A percentile compares a stretch with the other conserved stretches of the same genome.
Conservation (phyloP, 2,797 vertebrate species). For the Hemitrygon akajei region DNA sequence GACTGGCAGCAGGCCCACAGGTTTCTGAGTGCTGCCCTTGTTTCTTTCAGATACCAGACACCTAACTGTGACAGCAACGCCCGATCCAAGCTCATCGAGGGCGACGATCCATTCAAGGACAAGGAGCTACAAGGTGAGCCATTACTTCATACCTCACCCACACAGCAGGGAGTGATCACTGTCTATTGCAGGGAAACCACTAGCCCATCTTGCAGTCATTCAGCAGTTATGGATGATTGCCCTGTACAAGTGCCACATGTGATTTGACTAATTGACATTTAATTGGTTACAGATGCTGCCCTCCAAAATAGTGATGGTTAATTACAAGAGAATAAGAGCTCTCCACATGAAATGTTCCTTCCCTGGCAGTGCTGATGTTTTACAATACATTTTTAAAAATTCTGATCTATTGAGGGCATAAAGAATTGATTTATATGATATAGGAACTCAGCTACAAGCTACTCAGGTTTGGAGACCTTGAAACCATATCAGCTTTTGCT, state of each 20-base stretch:
- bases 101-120: slow-evolving; percentile 85
- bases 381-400: background rate
- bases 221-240: background rate
- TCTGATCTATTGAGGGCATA: background rate
- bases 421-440: background rate
- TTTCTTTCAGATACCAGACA: slow-evolving; percentile 75
- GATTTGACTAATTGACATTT: background rate
- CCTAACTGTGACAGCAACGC: slow-evolving; percentile 84
- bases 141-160: background rate
- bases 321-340: background rate
- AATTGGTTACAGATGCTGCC: slow-evolving; percentile 29
- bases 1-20: background rate
- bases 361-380: background rate
- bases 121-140: slow-evolving; percentile 83
- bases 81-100: slow-evolving; percentile 67
- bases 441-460: background rate
- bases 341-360: background rate
- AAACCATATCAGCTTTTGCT: background rate
- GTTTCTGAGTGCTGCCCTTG: background rate
- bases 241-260: background rate
- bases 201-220: background rate
- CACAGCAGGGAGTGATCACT: slow-evolving; percentile 41
- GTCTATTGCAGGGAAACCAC: background rate
- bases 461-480: background rate
- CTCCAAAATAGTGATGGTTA: slow-evolving; percentile 27